Base-by-base conservation (phyloP, 2,888 invertebrate species). In the Escarpia spicata region DNA sequence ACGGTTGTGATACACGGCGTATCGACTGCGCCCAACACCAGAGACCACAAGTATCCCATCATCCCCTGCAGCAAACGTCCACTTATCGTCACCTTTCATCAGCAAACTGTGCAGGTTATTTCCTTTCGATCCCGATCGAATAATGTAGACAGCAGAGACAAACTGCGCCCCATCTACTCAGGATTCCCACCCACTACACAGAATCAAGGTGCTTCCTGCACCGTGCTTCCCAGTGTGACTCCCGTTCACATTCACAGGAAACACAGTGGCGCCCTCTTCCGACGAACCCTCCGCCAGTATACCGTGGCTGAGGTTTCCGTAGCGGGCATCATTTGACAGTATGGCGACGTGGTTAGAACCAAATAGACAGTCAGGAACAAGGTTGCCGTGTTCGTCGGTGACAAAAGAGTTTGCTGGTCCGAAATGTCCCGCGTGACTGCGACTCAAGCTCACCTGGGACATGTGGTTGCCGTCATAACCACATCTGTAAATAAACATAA, bases 381-480 rank as follows among this genome's bases (percentile, higher is more conserved):
- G 94, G 19, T 91, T 44, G 3, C 95, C 95, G 3, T 94, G 15
- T 6, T 52, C 52, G 15, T 52, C 52, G 2, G 52, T 52, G 12
- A 52, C 52, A 52, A 92, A 31, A 90, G 52, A 52, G 15, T 52
- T 52, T 52, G 52, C 52, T 52, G 52, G 52, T 52, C 12, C 15
- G 15, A 52, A 52, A 52, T 52, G 52, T 9, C 52, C 52, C 12
- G 93, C 44, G 92, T 37, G 90, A 75, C 75, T 75, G 75, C n/a
- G 75, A 26, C 75, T 75, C 19, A 75, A 26, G 92, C 93, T 15
- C 10, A 31, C 12, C 91, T 52, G 52, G 52, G 52, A 43, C 45
- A 93, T 92, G 92, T 95, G 94, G 92, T 95, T 95, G 92, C 95
- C 94, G 91, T 95, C 94, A 93, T 94, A 95, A 1, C 95, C 95